Percentiles rank a stretch among this genome's conserved stretches.
Conservation (phyloP, 2,888 invertebrate species). For the Philonicus albiceps region DNA sequence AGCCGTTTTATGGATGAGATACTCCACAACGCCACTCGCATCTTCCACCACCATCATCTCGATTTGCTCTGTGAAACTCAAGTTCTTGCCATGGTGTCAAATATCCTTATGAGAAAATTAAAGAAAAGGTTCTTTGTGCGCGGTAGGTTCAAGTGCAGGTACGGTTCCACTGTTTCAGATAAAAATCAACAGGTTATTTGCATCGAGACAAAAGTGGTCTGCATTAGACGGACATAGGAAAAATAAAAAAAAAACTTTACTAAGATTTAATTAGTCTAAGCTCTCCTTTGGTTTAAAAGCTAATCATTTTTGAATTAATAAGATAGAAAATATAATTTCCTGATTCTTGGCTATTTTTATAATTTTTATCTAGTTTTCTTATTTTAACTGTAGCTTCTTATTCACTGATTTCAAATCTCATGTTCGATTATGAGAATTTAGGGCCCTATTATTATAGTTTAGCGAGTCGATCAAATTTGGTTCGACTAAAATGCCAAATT, state of each 20-base stretch:
- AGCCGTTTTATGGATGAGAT: conserved; percentile 24
- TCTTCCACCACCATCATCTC: not conserved
- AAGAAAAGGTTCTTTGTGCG: conserved; percentile 23
- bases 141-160: not conserved
- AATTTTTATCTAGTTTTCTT: too few relatives aligned
- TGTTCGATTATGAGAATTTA: too few relatives aligned
- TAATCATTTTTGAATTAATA: too few relatives aligned
- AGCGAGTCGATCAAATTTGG: too few relatives aligned
- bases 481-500: too few relatives aligned
- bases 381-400: too few relatives aligned
- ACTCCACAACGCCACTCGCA: not conserved
- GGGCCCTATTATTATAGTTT: too few relatives aligned
- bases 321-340: too few relatives aligned
- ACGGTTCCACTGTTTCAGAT: not conserved
- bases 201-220: not conserved
- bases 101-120: conserved; percentile 35
- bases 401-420: too few relatives aligned
- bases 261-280: too few relatives aligned
- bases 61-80: not conserved
- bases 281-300: too few relatives aligned
- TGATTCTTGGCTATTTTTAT: too few relatives aligned
- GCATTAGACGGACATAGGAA: not conserved
- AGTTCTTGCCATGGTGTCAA: conserved; percentile 29
- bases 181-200: not conserved
- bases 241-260: not conserved